phyloP scores from a whole-genome alignment of 2,113 vertebrate species.

The Mandrillus leucophaeus region DNA sequence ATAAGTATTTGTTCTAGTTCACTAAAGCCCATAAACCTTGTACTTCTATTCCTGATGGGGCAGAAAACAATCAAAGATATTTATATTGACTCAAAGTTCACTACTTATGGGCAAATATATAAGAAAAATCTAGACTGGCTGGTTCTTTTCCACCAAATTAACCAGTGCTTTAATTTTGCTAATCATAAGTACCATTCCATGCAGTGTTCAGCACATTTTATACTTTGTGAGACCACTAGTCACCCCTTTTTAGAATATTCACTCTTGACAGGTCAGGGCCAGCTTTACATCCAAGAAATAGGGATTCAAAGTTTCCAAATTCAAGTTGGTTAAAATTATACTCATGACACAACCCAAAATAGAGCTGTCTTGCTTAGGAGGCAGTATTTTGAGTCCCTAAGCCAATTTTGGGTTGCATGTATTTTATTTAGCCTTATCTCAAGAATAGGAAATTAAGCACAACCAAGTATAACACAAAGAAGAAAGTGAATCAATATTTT shows the following conservation, averaged over 20 bases:
- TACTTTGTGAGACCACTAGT: slow-evolving; percentile 2
- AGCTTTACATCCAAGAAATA: slow-evolving; percentile 37
- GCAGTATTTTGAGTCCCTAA: slow-evolving; percentile 50
- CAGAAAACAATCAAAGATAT: slow-evolving; percentile 7
- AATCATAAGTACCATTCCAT: slow-evolving; percentile 34
- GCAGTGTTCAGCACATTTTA: not conserved
- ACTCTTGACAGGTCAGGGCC: not conserved
- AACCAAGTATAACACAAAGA: slow-evolving; percentile 28
- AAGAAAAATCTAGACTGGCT: slow-evolving; percentile 39
- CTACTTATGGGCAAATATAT: not conserved
- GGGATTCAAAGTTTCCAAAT: slow-evolving; percentile 33
- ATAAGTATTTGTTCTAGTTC: slow-evolving; percentile 21
- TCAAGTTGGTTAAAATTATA: slow-evolving; percentile 54
- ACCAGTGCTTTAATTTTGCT: slow-evolving; percentile 6
- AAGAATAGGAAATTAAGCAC: slow-evolving; percentile 18
- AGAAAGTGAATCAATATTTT: slow-evolving; percentile 23
- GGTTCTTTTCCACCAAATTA: slow-evolving; percentile 7
- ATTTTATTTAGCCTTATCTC: not conserved
- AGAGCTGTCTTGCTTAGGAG: slow-evolving; percentile 16
- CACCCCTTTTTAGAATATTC: slow-evolving; percentile 27
- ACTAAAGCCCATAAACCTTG: not conserved
- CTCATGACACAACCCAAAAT: slow-evolving; percentile 30
- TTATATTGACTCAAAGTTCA: slow-evolving; percentile 20
- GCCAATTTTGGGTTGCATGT: slow-evolving; percentile 30
- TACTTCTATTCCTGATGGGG: not conserved